A percentile compares a stretch with the other conserved stretches of the same genome.
These are phyloP conservation scores for Tipula lateralis DNA, from an alignment of 2,888 invertebrate species.

Conservation along the genomic window DNA sequence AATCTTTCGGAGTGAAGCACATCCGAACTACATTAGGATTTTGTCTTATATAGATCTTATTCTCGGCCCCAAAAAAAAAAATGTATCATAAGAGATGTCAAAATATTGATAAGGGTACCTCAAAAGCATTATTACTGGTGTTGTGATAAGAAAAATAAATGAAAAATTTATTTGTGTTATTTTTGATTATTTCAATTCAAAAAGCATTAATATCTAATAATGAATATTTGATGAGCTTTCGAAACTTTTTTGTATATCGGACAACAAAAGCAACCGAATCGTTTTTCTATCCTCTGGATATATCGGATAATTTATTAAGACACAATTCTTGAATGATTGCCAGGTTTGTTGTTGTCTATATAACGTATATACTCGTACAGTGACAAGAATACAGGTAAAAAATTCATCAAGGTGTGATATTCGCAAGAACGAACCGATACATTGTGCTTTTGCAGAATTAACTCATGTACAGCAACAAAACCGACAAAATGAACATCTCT, in stretches of 20 bases:
- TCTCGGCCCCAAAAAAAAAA: neutral
- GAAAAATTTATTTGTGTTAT: neutral
- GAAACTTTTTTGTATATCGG: neutral
- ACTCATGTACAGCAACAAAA: neutral
- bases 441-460: neutral
- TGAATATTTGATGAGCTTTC: conserved; percentile 24
- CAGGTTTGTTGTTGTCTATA: neutral
- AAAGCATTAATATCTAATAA: conserved; percentile 4
- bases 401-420: neutral
- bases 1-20: neutral
- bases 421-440: neutral
- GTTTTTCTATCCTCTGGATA: neutral
- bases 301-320: neutral
- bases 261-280: neutral
- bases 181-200: conserved; percentile 19
- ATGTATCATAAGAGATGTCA: neutral
- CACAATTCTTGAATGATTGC: neutral
- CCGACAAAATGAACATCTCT: neutral
- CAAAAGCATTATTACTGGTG: neutral
- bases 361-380: no score
- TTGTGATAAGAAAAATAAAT: neutral
- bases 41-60: neutral
- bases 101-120: neutral
- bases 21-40: conserved; percentile 5
- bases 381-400: neutral